These are phyloP conservation scores for Antechinus stuartii DNA, from an alignment of 2,113 vertebrate species.

Conservation along the genomic window DNA sequence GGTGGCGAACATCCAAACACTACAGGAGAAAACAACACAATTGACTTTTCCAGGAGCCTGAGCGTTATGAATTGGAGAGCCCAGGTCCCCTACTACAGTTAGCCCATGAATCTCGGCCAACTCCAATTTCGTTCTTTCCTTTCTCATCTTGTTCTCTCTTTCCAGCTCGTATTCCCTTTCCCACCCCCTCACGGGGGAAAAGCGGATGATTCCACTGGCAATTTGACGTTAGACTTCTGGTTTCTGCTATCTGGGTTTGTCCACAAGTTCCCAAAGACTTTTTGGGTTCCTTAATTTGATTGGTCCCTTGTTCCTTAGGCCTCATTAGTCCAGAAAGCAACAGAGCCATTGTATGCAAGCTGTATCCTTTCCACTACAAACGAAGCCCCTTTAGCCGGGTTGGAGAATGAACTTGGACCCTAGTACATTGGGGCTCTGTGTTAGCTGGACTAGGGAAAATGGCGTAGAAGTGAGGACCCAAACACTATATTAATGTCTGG, in stretches of 20 bases:
- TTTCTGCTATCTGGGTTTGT: background rate
- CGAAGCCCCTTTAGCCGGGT: background rate
- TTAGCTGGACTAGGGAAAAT: background rate
- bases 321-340: background rate
- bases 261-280: background rate
- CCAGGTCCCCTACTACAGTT: background rate
- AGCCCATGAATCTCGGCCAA: fast-evolving
- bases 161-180: background rate
- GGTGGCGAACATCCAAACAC: background rate
- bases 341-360: fast-evolving
- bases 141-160: background rate
- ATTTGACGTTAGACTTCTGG: background rate
- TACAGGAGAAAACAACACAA: background rate
- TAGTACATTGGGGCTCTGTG: background rate
- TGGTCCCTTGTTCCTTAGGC: background rate
- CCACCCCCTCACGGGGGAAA: background rate
- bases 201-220: background rate
- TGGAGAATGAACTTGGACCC: background rate
- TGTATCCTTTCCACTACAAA: background rate
- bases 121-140: background rate
- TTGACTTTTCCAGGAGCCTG: background rate
- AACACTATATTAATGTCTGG: background rate
- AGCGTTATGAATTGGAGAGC: background rate
- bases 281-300: background rate
- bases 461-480: background rate